Base-by-base conservation (phyloP, 1,140 invertebrate species). In the Copidosoma floridanum region DNA sequence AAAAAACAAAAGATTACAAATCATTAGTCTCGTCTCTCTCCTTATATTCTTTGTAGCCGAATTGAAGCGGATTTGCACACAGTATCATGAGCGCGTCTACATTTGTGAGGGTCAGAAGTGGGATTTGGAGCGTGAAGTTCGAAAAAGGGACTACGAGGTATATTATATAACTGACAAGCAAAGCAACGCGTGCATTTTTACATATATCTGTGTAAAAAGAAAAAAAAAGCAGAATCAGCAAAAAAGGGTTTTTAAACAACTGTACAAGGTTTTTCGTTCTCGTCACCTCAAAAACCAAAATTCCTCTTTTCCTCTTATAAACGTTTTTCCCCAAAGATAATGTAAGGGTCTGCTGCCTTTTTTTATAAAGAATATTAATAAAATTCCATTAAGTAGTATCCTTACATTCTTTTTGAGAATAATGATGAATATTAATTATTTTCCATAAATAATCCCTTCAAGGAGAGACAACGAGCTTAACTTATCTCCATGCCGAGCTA, bases 101-200 rank as follows among this genome's bases (percentile, higher is more conserved):
- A 85, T 91, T 84, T 94, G 95, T 86, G 95, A 98, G 86, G 91
- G 93, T 85, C 94, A 97, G 85, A 97, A 97, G 87, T 98, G 95
- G 90, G 95, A 98, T 91, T 94, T 98, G 90, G 95, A 98, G 90
- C 90, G 93, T 86, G 93, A 97, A 89, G 94, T 98, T 84, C 89
- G 92, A 85, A 95, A 94, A 87, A 94, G 93, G 88, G 94, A 97
- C 86, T 94, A 90, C 84, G 94, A 97, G 93, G 94, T 97, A 92
- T n/a, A n/a, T n/a, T n/a, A n/a, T n/a, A n/a, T 87, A 75, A 66
- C 64, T 67, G 61, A 71, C 56, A 57, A 67, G 23, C 26, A 54
- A 55, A 50, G 35, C 51, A 61, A 63, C 47, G 59, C 62, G 35
- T 20, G 47, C 55, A 47, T 38, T 48, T n/a, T n/a, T n/a, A n/a